These are phyloP conservation scores for Papilio protenor DNA, from an alignment of 2,888 invertebrate genomes.

Conservation along the genomic window DNA sequence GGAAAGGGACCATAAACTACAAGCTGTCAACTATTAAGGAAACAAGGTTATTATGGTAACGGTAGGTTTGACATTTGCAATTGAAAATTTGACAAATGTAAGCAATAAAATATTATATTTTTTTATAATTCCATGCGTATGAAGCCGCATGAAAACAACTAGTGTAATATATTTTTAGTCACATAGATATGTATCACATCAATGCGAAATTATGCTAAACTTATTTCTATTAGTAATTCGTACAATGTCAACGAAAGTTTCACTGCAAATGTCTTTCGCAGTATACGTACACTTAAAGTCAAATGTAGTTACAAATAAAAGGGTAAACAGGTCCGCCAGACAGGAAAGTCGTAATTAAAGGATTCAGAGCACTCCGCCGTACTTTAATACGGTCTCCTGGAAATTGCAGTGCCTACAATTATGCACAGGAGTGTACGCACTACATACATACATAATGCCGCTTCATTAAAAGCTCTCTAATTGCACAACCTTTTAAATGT, in stretches of 20 bases:
- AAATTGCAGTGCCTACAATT: constrained; percentile 37
- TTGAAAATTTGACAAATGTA: no score
- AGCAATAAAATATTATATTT: no score
- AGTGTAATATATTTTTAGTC: no score
- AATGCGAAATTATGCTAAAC: neutral
- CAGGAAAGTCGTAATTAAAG: constrained; percentile 33
- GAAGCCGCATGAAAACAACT: no score
- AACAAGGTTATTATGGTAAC: no score
- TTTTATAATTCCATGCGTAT: no score
- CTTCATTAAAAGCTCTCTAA: constrained; percentile 3
- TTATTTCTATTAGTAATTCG: neutral
- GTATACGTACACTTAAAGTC: neutral
- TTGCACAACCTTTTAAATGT: neutral
- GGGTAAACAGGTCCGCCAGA: constrained; percentile 8
- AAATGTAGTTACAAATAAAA: constrained; percentile 16
- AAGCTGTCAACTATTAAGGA: no score
- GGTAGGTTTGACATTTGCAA: no score
- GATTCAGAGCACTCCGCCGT: constrained; percentile 36
- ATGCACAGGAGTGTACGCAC: constrained; percentile 15
- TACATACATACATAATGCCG: neutral
- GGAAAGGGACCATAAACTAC: no score
- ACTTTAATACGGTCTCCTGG: constrained; percentile 31
- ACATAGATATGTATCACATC: no score
- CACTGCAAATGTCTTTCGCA: neutral
- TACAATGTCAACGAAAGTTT: neutral